Evolutionary conservation across 37 sponge, comb jelly and placozoan genomes (phyloP).

Genomic region (Halisarca cf. caerulea): DNA sequence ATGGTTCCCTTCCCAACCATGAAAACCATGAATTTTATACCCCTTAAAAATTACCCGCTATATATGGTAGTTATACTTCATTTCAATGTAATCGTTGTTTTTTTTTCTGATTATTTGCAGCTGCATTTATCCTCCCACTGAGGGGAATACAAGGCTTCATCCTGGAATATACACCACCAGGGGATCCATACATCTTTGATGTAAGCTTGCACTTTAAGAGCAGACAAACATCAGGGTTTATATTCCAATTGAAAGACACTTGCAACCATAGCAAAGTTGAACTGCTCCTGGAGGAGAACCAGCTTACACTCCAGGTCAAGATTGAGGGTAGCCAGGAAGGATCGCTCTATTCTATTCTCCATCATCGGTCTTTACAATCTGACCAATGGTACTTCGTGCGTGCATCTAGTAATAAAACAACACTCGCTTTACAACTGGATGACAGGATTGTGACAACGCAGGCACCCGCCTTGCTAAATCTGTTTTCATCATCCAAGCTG

Average conservation of each 20-base stretch:
- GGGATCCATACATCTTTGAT: not conserved
- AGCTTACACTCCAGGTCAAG: not conserved
- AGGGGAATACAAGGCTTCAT: conserved; percentile 5
- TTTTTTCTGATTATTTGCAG: not conserved
- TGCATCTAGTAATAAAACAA: not conserved
- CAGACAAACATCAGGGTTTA: not conserved
- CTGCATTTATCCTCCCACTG: not conserved
- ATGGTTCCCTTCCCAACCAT: too few relatives aligned
- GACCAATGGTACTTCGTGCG: conserved; percentile 4
- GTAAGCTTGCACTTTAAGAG: conserved; percentile 2
- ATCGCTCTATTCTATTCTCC: not conserved
- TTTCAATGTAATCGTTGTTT: too few relatives aligned
- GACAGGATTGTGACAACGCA: not conserved
- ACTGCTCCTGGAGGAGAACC: not conserved
- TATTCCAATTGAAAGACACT: not conserved
- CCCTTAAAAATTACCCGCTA: too few relatives aligned
- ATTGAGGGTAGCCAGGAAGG: not conserved
- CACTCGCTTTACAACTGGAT: not conserved
- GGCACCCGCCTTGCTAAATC: not conserved
- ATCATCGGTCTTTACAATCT: not conserved
- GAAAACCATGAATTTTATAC: too few relatives aligned
- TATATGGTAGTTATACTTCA: too few relatives aligned
- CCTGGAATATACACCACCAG: not conserved
- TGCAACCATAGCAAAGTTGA: not conserved
- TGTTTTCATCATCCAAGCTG: not conserved